Conservation (phyloP, 1,140 invertebrate genomes). For the Orchesella cincta region DNA sequence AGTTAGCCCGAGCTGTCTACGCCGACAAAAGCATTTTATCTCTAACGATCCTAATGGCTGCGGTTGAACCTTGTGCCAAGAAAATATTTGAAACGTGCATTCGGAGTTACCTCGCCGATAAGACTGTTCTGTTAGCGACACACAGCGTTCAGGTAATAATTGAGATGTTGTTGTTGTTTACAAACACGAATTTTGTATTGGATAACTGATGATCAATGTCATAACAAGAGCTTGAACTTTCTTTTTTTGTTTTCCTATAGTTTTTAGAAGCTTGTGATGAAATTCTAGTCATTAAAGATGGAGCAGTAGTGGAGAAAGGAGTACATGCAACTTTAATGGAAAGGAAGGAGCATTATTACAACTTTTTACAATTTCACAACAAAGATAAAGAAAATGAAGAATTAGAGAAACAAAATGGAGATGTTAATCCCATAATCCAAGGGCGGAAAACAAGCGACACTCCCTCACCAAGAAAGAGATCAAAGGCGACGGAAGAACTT, state of each 20-base stretch:
- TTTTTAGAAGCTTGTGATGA: constrained; percentile 60
- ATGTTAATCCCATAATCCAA: not conserved
- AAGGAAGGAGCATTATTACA: constrained; percentile 56
- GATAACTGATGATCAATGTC: too few relatives aligned
- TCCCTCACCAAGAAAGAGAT: not conserved
- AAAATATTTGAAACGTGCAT: constrained; percentile 60
- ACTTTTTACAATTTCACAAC: constrained; percentile 6
- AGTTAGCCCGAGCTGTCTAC: constrained; percentile 64
- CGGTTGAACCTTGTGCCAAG: constrained; percentile 60
- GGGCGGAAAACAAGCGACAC: not conserved
- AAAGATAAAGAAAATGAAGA: constrained; percentile 5
- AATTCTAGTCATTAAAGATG: constrained; percentile 60
- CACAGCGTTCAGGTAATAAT: constrained; percentile 62
- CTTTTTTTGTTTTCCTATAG: too few relatives aligned
- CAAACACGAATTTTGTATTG: constrained; percentile 12
- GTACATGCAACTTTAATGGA: constrained; percentile 57
- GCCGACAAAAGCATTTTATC: constrained; percentile 59
- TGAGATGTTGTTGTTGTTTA: too few relatives aligned
- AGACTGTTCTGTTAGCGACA: constrained; percentile 70
- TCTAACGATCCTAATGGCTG: constrained; percentile 63
- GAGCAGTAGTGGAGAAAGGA: constrained; percentile 58
- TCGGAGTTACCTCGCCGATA: constrained; percentile 62
- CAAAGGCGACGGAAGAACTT: not conserved
- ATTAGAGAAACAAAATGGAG: not conserved
- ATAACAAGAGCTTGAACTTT: constrained; percentile 39